These are phyloP conservation scores for Sinocyclocheilus anshuiensis DNA, from an alignment of 2,113 vertebrate genomes.

Conservation along the genomic window DNA sequence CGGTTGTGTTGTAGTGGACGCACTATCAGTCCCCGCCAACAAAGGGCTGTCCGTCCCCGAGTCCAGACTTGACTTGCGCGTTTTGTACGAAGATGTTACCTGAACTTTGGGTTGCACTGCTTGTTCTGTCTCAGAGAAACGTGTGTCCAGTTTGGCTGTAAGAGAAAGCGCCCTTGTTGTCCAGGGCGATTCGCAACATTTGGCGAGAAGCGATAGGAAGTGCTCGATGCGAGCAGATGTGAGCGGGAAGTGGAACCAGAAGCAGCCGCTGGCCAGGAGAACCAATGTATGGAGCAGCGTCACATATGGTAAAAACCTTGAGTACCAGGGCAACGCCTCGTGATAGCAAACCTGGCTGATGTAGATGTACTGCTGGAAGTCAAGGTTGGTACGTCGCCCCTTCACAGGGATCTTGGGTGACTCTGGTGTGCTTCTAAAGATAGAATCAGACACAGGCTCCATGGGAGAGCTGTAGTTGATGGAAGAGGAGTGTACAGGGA, in stretches of 20 bases:
- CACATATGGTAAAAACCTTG: conserved; percentile 81
- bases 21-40: conserved; percentile 54
- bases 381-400: conserved; percentile 73
- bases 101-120: not conserved
- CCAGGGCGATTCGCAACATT: conserved; percentile 84
- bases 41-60: conserved; percentile 70
- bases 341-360: conserved; percentile 83
- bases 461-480: not conserved
- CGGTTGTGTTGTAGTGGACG: conserved; percentile 50
- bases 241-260: conserved; percentile 84
- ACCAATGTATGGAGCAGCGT: conserved; percentile 77
- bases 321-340: conserved; percentile 76
- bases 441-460: not conserved
- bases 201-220: conserved; percentile 78
- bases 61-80: conserved; percentile 62
- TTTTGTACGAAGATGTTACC: conserved; percentile 20
- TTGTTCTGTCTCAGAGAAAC: conserved; percentile 38
- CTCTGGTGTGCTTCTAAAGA: not conserved
- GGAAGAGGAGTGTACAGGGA: conserved; percentile 66
- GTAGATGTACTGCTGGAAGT: conserved; percentile 81
- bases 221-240: conserved; percentile 82
- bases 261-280: conserved; percentile 78
- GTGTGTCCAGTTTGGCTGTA: conserved; percentile 70
- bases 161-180: conserved; percentile 79
- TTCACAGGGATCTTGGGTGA: not conserved